Evolutionary conservation across 2,888 invertebrate species (phyloP).

Genomic region (Agrotis segetum): DNA sequence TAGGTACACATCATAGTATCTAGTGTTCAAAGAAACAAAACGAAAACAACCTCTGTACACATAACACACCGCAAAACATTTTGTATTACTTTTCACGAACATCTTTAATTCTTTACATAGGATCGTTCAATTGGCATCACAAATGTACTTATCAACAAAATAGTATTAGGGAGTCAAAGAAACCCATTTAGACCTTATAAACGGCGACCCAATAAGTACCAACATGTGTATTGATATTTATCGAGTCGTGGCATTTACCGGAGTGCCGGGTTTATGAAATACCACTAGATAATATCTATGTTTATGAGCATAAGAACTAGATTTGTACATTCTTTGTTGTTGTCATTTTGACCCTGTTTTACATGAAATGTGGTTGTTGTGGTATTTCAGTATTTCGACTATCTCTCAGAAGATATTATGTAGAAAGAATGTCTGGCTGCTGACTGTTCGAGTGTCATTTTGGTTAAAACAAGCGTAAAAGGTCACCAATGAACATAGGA

Average conservation of each 20-base stretch:
- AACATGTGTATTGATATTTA: conserved; percentile 58
- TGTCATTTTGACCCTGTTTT: conserved; percentile 17
- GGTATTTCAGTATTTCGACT: neutral
- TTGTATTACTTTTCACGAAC: conserved; percentile 17
- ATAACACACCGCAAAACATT: conserved; percentile 13
- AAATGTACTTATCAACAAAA: conserved; percentile 50
- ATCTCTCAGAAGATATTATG: too few relatives aligned
- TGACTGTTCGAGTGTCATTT: too few relatives aligned
- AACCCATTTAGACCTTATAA: conserved; percentile 59
- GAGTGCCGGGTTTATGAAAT: conserved; percentile 42
- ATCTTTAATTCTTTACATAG: conserved; percentile 23
- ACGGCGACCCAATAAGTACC: conserved; percentile 54
- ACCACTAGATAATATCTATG: conserved; percentile 38
- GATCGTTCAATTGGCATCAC: conserved; percentile 36
- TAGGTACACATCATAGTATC: too few relatives aligned
- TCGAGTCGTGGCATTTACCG: conserved; percentile 46
- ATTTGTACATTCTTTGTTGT: conserved; percentile 31
- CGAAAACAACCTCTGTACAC: neutral
- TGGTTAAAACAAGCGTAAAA: neutral
- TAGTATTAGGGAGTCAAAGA: conserved; percentile 56
- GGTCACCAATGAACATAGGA: too few relatives aligned
- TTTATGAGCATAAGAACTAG: conserved; percentile 32
- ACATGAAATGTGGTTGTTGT: neutral
- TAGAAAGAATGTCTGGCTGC: too few relatives aligned
- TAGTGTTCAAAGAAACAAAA: neutral